Evolutionary conservation across 2,888 invertebrate species (phyloP).

Genomic region (Drosophila imparisetae): DNA sequence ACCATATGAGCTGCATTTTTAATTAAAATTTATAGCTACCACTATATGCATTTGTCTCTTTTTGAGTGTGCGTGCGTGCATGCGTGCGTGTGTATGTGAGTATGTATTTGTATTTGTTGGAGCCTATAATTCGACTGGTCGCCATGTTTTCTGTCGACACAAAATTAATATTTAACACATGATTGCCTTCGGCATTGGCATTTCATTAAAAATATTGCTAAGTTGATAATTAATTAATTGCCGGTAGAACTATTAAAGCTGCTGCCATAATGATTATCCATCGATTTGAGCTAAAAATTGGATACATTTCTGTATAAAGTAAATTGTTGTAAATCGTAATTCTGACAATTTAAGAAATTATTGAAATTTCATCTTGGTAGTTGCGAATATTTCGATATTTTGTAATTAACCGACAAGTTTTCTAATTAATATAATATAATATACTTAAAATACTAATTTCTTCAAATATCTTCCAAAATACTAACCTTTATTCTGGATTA

Average conservation of each 20-base stretch:
- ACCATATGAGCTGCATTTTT: slow-evolving; percentile 83
- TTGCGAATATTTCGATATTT: background rate
- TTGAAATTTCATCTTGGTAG: background rate
- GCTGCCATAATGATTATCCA: slow-evolving; percentile 29
- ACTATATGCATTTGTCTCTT: slow-evolving; percentile 22
- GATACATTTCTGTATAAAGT: background rate
- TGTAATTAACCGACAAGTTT: background rate
- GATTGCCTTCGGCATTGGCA: slow-evolving; percentile 76
- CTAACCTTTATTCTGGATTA: background rate
- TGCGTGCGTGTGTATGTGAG: slow-evolving; percentile 5
- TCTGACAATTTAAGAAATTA: background rate
- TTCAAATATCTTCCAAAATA: background rate
- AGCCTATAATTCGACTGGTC: slow-evolving; percentile 52
- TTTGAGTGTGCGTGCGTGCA: background rate
- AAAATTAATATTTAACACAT: slow-evolving; percentile 81
- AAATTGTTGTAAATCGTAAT: background rate
- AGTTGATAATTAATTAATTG: slow-evolving; percentile 77
- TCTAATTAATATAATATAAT: background rate
- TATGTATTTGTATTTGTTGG: slow-evolving; percentile 25
- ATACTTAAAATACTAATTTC: background rate
- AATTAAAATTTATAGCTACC: slow-evolving; percentile 80
- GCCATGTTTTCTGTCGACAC: slow-evolving; percentile 74
- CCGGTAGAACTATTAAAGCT: slow-evolving; percentile 49
- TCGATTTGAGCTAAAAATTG: background rate
- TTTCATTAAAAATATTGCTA: slow-evolving; percentile 81